Percentiles rank a stretch among this genome's conserved stretches.
Evolutionary conservation across 2,113 vertebrate genomes (phyloP).

Genomic region (Apteryx mantelli): DNA sequence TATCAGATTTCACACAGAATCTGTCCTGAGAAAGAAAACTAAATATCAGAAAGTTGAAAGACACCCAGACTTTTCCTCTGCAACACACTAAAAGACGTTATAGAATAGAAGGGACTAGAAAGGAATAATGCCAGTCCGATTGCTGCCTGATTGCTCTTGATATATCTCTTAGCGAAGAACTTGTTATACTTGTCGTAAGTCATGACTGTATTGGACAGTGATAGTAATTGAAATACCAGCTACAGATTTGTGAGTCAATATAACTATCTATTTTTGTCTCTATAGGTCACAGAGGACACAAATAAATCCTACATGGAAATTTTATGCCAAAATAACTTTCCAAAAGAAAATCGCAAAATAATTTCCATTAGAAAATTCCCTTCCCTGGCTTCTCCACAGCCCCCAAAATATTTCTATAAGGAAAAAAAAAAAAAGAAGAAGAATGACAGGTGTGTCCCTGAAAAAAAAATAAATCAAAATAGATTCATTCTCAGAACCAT

Average conservation of each 20-base stretch:
- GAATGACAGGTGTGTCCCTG: not conserved
- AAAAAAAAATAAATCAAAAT: not conserved
- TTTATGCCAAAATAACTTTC: not conserved
- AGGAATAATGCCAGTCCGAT: not conserved
- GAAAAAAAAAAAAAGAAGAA: not conserved
- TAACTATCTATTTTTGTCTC: not conserved
- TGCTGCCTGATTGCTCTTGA: not conserved
- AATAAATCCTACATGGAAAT: not conserved
- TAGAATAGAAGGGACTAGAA: not conserved
- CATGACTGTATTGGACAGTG: not conserved
- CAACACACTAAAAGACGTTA: not conserved
- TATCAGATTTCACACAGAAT: not conserved
- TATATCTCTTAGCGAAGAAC: not conserved
- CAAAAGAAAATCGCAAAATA: not conserved
- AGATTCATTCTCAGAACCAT: not conserved
- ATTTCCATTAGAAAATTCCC: not conserved
- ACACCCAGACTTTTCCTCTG: not conserved
- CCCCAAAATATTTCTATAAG: not conserved
- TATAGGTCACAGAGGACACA: not conserved
- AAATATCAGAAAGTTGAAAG: not conserved
- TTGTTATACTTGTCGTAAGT: not conserved
- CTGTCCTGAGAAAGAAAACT: not conserved
- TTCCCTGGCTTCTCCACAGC: not conserved
- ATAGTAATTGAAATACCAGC: not conserved
- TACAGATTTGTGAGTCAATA: not conserved